A percentile compares a stretch with the other conserved stretches of the same genome.
Evolutionary conservation across 92 coral and sea anemone genomes (phyloP).

Genomic region (Virgularia gustaviana): DNA sequence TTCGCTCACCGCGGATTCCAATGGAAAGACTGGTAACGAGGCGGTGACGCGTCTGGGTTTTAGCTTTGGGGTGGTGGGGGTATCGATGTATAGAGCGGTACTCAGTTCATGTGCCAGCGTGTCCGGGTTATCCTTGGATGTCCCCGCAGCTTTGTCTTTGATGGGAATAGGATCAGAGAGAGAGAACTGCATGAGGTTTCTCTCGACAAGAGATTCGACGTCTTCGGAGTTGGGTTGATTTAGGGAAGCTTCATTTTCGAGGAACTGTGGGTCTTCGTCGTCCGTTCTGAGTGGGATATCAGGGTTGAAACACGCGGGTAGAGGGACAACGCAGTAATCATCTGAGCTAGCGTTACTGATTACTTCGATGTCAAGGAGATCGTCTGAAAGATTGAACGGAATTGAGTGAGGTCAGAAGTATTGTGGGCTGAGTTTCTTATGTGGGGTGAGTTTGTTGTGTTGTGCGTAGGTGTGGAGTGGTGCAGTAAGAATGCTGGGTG

Average conservation of each 20-base stretch:
- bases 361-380: slow-evolving; percentile 21
- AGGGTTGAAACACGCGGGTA: slow-evolving; percentile 90
- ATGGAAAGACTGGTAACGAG: neutral
- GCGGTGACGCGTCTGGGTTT: neutral
- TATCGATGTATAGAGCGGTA: neutral
- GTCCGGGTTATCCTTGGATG: no score
- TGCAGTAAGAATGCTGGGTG: no score
- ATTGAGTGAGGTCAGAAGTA: neutral
- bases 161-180: neutral
- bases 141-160: neutral
- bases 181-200: neutral
- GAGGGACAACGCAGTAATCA: slow-evolving; percentile 79
- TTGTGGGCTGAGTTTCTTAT: neutral
- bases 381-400: slow-evolving; percentile 12
- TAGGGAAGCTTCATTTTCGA: neutral
- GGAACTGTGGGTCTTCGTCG: slow-evolving; percentile 49
- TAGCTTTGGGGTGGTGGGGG: neutral
- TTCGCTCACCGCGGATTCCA: neutral
- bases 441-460: no score
- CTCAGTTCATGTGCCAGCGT: no score
- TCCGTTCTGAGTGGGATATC: slow-evolving; percentile 71
- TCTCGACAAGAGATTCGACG: neutral
- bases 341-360: slow-evolving; percentile 61
- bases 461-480: no score
- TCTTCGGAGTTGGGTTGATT: slow-evolving; percentile 2